Base-by-base conservation (phyloP, 2,888 invertebrate species). In the Patella ulyssiponensis region DNA sequence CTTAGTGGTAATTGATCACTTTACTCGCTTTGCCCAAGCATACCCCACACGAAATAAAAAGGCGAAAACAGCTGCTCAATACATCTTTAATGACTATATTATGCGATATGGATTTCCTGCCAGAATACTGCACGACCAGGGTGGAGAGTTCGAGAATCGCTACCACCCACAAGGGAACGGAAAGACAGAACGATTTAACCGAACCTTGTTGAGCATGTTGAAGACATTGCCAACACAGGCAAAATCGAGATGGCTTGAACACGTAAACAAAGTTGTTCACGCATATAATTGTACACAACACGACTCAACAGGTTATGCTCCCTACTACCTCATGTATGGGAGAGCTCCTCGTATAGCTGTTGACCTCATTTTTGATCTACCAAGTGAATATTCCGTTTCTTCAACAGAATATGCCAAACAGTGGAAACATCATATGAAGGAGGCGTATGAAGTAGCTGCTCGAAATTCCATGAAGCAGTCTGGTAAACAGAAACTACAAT, bases 1-100 rank as follows among this genome's bases (percentile, higher is more conserved):
- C 4, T 27, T 74, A 17, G 76, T 71, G n/a, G 12, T 77, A 11
- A 27, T 77, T 14, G 74, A 79, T 53, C 73, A 79, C 56, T 79
- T 77, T 44, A 79, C 79, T 5, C 27, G 78, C 27, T 76, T 76
- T 23, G 75, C 69, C 11, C 78, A 78, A 56, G 78, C 73, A 15
- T 76, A 76, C 33, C 75, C 73, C 4, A 76, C 78, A 27, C 5
- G 76, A 70, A 79, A 73, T 33, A 76, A 73, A 53, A 17, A 20
- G 20, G 51, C 3, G 69, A 73, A 23, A 79, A n/a, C 56, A 1
- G 78, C 54, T 33, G 75, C 73, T n/a, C 58, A 72, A n/a, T 75
- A 69, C 20, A 72, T 78, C 12, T 78, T 78, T 64, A 75, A 78
- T 52, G 72, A 75, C 14, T 79, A 54, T 44, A 70, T 71, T 23